These are phyloP conservation scores for Odocoileus virginianus DNA, from an alignment of 2,113 vertebrate genomes.

Conservation along the genomic window DNA sequence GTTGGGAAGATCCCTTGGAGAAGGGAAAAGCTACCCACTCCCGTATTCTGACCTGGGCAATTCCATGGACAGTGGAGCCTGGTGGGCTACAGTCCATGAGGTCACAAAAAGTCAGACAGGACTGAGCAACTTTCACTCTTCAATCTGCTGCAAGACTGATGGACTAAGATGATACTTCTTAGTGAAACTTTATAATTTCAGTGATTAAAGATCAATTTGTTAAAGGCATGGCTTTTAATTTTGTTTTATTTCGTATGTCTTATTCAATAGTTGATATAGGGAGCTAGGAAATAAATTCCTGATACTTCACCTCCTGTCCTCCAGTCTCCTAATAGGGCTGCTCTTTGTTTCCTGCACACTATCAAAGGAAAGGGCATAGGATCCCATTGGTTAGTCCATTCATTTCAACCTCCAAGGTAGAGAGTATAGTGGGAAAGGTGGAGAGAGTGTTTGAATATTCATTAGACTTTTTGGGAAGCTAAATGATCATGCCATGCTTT, in stretches of 20 bases:
- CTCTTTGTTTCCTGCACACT: not conserved
- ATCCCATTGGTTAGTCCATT: not conserved
- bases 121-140: not conserved
- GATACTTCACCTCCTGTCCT: not conserved
- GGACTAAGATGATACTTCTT: not conserved
- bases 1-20: not conserved
- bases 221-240: not conserved
- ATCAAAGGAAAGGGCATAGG: not conserved
- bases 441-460: not conserved
- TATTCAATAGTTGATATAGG: not conserved
- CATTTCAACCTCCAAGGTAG: not conserved
- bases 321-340: not conserved
- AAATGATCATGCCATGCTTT: not conserved
- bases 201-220: not conserved
- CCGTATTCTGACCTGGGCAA: not conserved
- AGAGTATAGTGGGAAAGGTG: not conserved
- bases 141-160: not conserved
- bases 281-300: not conserved
- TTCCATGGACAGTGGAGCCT: not conserved
- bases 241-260: not conserved
- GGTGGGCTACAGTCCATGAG: not conserved
- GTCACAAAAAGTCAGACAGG: not conserved
- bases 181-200: not conserved
- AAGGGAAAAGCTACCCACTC: not conserved
- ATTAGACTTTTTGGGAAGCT: not conserved